Evolutionary conservation across 1,140 invertebrate genomes (phyloP), one percentile per base, ranked within the genome.

Genomic region (Drosophila lini): DNA sequence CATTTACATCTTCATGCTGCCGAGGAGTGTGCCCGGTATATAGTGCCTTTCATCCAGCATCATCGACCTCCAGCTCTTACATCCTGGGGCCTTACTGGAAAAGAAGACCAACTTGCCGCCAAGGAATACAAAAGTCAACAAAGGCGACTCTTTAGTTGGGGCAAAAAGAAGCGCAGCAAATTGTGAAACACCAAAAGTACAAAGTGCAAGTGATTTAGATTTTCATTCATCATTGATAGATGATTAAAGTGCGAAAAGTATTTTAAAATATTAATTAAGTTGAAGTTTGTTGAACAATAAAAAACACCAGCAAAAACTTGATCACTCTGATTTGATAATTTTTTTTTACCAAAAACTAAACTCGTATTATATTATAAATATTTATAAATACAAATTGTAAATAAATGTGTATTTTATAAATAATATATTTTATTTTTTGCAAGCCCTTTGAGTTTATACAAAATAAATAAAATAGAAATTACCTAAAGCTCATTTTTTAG

Each of bases 1-100:
- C 85, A 90, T 31, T 90, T 95, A 9, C 96, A 97, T 90, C 93
- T 97, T 40, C 95, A 94, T 53, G 92, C 95, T 76, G 94, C 96
- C 5, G 92, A 94, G 78, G 78, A 84, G 31, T 90, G 95, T 44
- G 94, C 94, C 6, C 81, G 93, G 25, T 73, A 93, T n/a, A 93
- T 96, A n/a, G 92, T 93, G 53, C 90, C 94, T 6, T 96, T 96
- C 19, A 28, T 91, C 22, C 34, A 47, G 3, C 78, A 62, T 0
- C 74, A 91, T 50, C 71, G 82, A 7, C 88, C 80, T 2, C 70
- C 74, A 0, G 10, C 52, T 0, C 42, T 78, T 0, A 45, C 47
- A 5, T 70, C 68, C 22, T 83, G 77, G 83, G 55, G 77, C 1
- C n/a, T 83, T 5, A 36, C 25, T 6, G 62, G 25, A 1, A 64